A percentile compares a stretch with the other conserved stretches of the same genome.
Evolutionary conservation across 2,797 vertebrate genomes (phyloP).

Genomic region (Lacerta viridis): DNA sequence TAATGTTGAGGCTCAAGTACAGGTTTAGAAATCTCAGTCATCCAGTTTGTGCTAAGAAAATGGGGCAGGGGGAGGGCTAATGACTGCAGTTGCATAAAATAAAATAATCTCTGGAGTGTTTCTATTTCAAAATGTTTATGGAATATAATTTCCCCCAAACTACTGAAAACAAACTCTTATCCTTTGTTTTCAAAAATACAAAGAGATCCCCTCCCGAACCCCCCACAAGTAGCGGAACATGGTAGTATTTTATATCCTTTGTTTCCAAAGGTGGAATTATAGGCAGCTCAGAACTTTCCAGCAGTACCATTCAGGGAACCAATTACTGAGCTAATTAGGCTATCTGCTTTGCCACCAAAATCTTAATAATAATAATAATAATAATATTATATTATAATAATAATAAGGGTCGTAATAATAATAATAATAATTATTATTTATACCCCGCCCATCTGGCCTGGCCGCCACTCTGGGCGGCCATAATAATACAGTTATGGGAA

Average conservation of each 20-base stretch:
- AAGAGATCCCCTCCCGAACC: background rate
- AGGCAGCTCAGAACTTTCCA: slow-evolving; percentile 31
- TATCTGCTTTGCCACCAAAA: slow-evolving; percentile 46
- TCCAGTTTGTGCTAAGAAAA: background rate
- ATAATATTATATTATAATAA: no score
- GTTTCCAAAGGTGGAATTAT: slow-evolving; percentile 26
- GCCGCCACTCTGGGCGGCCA: no score
- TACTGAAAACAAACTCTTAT: slow-evolving; percentile 31
- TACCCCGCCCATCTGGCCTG: no score
- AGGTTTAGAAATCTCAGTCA: background rate
- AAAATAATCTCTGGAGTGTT: background rate
- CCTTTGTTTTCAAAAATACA: background rate
- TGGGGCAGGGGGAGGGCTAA: background rate
- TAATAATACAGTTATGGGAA: slow-evolving; percentile 45
- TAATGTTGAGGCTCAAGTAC: background rate
- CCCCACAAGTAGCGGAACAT: background rate
- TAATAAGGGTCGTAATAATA: no score
- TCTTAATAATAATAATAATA: no score
- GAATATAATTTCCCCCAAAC: slow-evolving; percentile 8
- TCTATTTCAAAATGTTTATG: background rate
- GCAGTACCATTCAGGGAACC: background rate
- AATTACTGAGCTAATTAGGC: slow-evolving; percentile 37
- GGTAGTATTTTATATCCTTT: background rate
- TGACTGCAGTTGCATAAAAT: background rate
- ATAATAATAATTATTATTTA: no score